These are phyloP conservation scores for Oreochromis spilurus DNA, from an alignment of 2,113 vertebrate genomes.

Conservation along the genomic window DNA sequence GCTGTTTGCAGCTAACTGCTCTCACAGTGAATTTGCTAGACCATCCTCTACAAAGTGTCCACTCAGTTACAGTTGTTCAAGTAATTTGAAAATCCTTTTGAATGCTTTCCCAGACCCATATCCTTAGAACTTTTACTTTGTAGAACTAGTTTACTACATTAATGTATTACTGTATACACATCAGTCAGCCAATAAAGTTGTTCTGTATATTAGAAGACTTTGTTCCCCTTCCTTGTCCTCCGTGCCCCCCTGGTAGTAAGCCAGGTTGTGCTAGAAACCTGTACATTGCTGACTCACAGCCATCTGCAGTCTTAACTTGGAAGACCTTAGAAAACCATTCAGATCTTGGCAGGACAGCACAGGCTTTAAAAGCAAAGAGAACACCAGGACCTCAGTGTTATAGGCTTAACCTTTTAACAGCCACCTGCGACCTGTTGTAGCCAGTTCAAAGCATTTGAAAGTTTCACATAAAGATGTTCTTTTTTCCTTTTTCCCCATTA, in stretches of 20 bases:
- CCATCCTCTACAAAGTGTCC: too few species aligned
- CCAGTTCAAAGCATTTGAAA: neutral
- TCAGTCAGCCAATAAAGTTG: neutral
- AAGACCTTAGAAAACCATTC: neutral
- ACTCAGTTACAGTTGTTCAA: too few species aligned
- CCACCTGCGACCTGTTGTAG: neutral
- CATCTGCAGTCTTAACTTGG: neutral
- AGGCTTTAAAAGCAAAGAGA: neutral
- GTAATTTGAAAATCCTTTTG: neutral
- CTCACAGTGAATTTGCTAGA: too few species aligned
- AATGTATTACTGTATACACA: neutral
- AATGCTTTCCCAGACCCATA: neutral
- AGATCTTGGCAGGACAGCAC: neutral
- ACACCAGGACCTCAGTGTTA: neutral
- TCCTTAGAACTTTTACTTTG: neutral
- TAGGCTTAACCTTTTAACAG: neutral
- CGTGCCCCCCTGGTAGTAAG: neutral
- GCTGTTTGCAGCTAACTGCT: too few species aligned
- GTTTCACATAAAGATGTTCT: neutral
- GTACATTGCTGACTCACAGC: neutral
- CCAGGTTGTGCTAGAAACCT: neutral
- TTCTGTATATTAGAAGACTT: neutral
- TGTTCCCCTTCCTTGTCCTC: neutral
- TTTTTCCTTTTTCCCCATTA: accelerated
- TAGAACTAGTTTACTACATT: neutral